phyloP scores from a whole-genome alignment of 2,888 invertebrate species.

The Synanthedon vespiformis region DNA sequence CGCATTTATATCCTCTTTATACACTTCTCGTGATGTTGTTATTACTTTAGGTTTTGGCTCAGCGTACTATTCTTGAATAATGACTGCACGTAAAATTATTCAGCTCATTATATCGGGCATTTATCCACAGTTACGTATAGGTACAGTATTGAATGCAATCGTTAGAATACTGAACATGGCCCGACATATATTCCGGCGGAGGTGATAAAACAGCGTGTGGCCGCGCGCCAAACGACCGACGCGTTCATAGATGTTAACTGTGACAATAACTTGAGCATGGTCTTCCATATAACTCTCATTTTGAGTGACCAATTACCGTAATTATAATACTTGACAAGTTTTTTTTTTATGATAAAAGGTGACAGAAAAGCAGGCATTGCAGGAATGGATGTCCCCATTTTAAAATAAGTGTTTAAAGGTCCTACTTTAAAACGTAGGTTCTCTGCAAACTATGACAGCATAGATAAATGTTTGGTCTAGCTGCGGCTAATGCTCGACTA shows the following conservation, averaged over 20 bases:
- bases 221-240: conserved; percentile 20
- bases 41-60: not conserved
- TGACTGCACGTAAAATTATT: not conserved
- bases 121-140: not conserved
- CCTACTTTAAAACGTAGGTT: no score
- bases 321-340: no score
- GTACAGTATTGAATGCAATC: not conserved
- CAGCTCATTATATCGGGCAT: not conserved
- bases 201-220: conserved; percentile 25
- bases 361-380: no score
- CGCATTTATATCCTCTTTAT: no score
- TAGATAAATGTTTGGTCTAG: no score
- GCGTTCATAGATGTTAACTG: conserved; percentile 9
- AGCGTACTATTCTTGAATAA: not conserved
- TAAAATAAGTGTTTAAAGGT: no score
- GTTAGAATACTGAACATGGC: conserved; percentile 3
- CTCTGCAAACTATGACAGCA: no score
- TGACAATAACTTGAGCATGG: conserved; percentile 17
- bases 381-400: no score
- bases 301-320: not conserved
- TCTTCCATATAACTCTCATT: conserved; percentile 12
- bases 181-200: conserved; percentile 17
- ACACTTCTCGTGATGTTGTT: not conserved
- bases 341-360: no score
- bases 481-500: no score